Evolutionary conservation across 2,888 invertebrate genomes (phyloP), one percentile per base, ranked within the genome.

Genomic region (Sepioteuthis lessoniana): DNA sequence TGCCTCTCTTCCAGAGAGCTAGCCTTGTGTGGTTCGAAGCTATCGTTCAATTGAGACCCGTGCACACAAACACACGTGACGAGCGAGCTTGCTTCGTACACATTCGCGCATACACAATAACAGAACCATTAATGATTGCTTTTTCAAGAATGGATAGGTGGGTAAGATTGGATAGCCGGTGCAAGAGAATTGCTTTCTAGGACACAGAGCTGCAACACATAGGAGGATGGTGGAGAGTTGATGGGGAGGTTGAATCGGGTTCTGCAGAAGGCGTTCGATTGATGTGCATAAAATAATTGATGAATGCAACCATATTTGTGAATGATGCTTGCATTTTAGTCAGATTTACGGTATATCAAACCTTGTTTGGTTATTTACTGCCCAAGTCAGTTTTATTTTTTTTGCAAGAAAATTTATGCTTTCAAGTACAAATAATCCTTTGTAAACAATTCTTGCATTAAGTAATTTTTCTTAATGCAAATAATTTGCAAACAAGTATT

Each of bases 141-240:
- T 76, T 76, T 76, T n/a, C n/a, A 76, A 76, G 76, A 76, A n/a
- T 76, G 76, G n/a, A 76, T 76, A 76, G 76, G 76, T 76, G 76
- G n/a, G 76, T n/a, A 76, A 76, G 76, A 76, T 76, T 35, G 76
- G 35, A 76, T 35, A 16, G 76, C 76, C n/a, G n/a, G 35, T 25
- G 35, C n/a, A n/a, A 13, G n/a, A 35, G n/a, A n/a, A 76, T 76
- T 76, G 76, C 76, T 76, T 76, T 76, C 76, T 76, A 25, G 76
- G 76, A 76, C 76, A 76, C 25, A 7, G 0, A 25, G 25, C 5
- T 55, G 55, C 25, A 25, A 25, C 25, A n/a, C n/a, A n/a, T n/a
- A n/a, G 21, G 21, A 3, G 55, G 55, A 7, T 21, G 25, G 21
- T 25, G 55, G 55, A 0, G 55, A 21, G n/a, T n/a, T n/a, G n/a